Percentiles rank a stretch among this genome's conserved stretches.
These are phyloP conservation scores for Formica aserva DNA, from an alignment of 2,888 invertebrate genomes.

Conservation along the genomic window DNA sequence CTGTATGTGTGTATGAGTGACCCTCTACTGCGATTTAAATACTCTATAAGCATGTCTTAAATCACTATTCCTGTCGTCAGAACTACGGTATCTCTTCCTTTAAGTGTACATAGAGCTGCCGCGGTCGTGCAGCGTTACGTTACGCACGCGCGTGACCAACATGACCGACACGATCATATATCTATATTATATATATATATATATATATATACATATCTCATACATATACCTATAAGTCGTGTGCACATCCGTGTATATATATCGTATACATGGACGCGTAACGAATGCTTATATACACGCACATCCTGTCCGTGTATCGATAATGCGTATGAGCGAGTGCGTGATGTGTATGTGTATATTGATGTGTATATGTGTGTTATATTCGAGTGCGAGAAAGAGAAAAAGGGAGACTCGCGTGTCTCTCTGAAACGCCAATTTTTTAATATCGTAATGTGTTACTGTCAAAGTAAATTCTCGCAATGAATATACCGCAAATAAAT, in stretches of 20 bases:
- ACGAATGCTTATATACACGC: conserved; percentile 44
- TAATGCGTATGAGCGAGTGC: conserved; percentile 56
- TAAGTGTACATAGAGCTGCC: conserved; percentile 58
- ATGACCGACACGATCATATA: conserved; percentile 6
- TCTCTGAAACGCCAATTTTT: conserved; percentile 53
- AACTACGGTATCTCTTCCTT: conserved; percentile 52
- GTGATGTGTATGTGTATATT: conserved; percentile 28
- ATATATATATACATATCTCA: conserved; percentile 39
- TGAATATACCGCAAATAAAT: conserved; percentile 63
- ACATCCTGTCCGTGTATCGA: conserved; percentile 22
- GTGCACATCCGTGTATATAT: conserved; percentile 21
- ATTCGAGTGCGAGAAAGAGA: conserved; percentile 2
- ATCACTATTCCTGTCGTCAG: conserved; percentile 65
- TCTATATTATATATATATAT: not conserved
- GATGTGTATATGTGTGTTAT: not conserved
- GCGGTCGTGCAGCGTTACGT: conserved; percentile 23
- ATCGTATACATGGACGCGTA: conserved; percentile 18
- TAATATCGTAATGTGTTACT: conserved; percentile 58
- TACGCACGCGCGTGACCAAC: conserved; percentile 43
- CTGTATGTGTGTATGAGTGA: conserved; percentile 15
- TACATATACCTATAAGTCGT: conserved; percentile 36
- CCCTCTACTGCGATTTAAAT: conserved; percentile 65
- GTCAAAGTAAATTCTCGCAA: conserved; percentile 65
- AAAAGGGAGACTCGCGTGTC: not conserved
- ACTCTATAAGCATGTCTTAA: conserved; percentile 74